Conservation (phyloP, 2,888 invertebrate species). For the Dolomedes plantarius region DNA sequence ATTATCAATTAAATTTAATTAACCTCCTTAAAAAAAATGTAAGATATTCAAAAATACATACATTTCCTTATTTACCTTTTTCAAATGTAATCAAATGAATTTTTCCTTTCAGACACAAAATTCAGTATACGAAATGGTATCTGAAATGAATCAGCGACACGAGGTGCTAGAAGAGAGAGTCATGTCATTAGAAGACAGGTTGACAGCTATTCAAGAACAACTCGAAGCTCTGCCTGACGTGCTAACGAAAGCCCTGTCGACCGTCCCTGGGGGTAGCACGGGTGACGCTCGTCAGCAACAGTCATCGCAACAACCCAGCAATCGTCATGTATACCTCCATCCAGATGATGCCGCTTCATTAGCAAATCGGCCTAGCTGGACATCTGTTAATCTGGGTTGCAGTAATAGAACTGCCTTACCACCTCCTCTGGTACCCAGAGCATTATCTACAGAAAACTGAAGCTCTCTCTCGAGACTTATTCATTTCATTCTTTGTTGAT, state of each 20-base stretch:
- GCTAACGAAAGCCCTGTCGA: conserved; percentile 77
- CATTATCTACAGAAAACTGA: conserved; percentile 71
- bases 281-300: conserved; percentile 28
- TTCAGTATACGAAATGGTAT: conserved; percentile 97
- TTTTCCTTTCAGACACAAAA: conserved; percentile 94
- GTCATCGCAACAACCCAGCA: conserved; percentile 41
- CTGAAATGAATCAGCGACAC: conserved; percentile 96
- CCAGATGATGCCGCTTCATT: conserved; percentile 73
- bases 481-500: not conserved
- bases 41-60: too few species aligned
- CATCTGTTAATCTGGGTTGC: conserved; percentile 69
- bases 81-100: too few species aligned
- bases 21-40: too few species aligned
- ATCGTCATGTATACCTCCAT: conserved; percentile 71
- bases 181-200: conserved; percentile 93
- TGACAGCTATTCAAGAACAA: conserved; percentile 90
- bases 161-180: conserved; percentile 95
- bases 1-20: too few species aligned
- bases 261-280: conserved; percentile 32
- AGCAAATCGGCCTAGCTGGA: conserved; percentile 72
- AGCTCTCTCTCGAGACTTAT: not conserved
- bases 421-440: conserved; percentile 60
- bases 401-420: conserved; percentile 75
- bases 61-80: too few species aligned
- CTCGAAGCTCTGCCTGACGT: conserved; percentile 89